Evolutionary conservation across 2,113 vertebrate genomes (phyloP), one percentile per base, ranked within the genome.

Genomic region (Cardinalis cardinalis): DNA sequence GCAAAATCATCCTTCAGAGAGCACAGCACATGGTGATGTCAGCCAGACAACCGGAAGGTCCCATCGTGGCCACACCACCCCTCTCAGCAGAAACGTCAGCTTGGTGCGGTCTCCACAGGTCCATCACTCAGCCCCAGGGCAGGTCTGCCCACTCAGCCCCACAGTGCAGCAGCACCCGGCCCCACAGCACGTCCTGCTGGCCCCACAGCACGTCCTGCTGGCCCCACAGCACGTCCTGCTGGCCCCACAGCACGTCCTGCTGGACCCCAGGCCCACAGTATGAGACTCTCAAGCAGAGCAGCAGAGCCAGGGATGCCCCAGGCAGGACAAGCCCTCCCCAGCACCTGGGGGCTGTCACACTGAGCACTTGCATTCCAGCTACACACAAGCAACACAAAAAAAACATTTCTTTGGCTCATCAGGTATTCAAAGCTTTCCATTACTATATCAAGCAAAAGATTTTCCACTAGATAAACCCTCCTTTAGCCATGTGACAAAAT

Each of bases 361-460:
- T 7, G 1, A 65, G 40, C 41, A 8, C 14, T 23, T 1, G 0
- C 0, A 0, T 18, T 59, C 41, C 72, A 83, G 58, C n/a, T 20
- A 43, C 46, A 34, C n/a, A 18, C 16, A 9, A 21, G 40, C 55
- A 60, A 14, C 51, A 14, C 0, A 0, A 52, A n/a, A 31, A n/a
- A 10, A 14, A 8, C 43, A 17, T 73, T 58, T 18, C 51, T 4
- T 34, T 12, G 29, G 43, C 36, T 90, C 74, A 34, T 43, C 55
- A 51, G 34, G 32, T 28, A 53, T 6, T 63, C 83, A 60, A 56
- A 64, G 46, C 53, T 63, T 58, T 21, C 38, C 46, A 14, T 25
- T 36, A 40, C 44, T 38, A 1, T 4, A 34, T 21, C 7, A 61
- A 64, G 16, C 40, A 12, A 2, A 60, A 41, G 38, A 69, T 18